phyloP scores from a whole-genome alignment of 2,888 invertebrate genomes.

The Ptilodon capucinus region DNA sequence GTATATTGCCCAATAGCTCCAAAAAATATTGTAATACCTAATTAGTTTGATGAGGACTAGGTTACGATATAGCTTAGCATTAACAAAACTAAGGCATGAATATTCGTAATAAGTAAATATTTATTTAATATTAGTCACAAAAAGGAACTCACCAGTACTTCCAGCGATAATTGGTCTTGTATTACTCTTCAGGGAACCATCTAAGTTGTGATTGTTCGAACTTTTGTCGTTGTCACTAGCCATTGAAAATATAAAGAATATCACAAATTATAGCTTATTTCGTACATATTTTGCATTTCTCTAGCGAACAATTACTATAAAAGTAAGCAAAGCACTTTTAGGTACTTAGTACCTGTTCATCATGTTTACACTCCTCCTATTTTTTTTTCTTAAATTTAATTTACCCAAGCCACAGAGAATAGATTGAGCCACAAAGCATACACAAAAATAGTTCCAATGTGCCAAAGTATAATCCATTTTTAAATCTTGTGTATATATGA shows the following conservation, averaged over 20 bases:
- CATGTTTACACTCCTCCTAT: constrained; percentile 69
- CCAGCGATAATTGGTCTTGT: constrained; percentile 62
- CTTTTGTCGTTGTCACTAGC: constrained; percentile 80
- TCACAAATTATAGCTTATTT: constrained; percentile 29
- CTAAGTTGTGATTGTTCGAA: constrained; percentile 73
- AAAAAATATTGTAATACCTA: no score
- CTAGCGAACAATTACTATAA: constrained; percentile 36
- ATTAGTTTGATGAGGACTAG: not conserved
- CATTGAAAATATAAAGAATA: constrained; percentile 63
- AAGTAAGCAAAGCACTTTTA: constrained; percentile 45
- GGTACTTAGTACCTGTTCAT: constrained; percentile 39
- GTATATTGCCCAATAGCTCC: no score
- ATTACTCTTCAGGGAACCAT: constrained; percentile 66
- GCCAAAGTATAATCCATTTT: no score
- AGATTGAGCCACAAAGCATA: no score
- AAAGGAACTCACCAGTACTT: constrained; percentile 56
- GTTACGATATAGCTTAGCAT: no score
- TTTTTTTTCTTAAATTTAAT: not conserved
- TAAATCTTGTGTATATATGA: no score
- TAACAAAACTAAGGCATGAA: no score
- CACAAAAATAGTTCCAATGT: no score
- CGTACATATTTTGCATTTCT: constrained; percentile 26
- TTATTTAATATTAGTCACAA: not conserved
- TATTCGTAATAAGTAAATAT: no score
- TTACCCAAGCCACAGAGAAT: no score